Base-by-base conservation (phyloP, 2,888 invertebrate species). In the Eupithecia abbreviata region DNA sequence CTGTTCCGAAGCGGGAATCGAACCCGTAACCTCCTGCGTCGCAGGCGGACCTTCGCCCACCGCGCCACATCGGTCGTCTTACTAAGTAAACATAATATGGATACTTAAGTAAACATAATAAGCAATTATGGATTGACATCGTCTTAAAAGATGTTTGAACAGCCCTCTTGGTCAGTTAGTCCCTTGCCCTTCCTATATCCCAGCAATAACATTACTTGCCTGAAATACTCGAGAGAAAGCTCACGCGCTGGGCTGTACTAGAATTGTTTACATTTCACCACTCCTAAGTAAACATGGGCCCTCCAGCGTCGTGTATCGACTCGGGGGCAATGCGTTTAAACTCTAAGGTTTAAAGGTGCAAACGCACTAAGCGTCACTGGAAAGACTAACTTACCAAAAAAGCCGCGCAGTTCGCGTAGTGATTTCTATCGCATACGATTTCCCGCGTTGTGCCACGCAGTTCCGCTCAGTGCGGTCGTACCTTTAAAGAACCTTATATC, bases 261-360 rank as follows among this genome's bases (percentile, higher is more conserved):
- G 78, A 73, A 67, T 77, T 91, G 90, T 92, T 91, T 91, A 90
- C 89, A 84, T 85, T 88, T 82, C 85, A 85, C 85, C 85, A 86
- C 85, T 88, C 90, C 89, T 90, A 90, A 88, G 86, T 87, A 92
- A 92, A 93, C 91, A 91, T 73, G 79, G 81, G 72, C 83, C 82
- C 84, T 85, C 83, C 42, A 6, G 42, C 77, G 70, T 45, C 77
- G 79, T 85, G 85, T 84, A 30, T 62, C 62, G 62, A 84, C 82
- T 80, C 79, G 45, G 68, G 58, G 47, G 71, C 74, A 43, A 62
- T 75, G 76, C 77, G 76, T 77, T 68, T 77, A 74, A 74, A 79
- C 80, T 78, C 74, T 82, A 30, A 30, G 1, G 30, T 0, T 30
- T 30, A 30, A 30, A 30, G 30, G 30, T 30, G 30, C 30, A 30